Conservation (phyloP, 2,113 vertebrate species). For the Stegostoma tigrinum region DNA sequence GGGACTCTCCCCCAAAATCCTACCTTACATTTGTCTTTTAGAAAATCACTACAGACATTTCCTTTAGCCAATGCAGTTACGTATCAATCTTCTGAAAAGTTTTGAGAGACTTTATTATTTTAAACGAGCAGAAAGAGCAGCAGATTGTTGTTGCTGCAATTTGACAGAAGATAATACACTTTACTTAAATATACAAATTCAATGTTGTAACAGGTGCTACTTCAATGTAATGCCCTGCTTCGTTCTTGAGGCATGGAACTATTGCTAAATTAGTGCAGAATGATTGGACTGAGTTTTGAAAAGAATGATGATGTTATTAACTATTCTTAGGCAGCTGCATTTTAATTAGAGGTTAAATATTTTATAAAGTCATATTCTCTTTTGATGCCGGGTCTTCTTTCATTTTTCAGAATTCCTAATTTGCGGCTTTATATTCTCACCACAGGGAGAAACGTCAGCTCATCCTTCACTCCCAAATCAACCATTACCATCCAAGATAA, state of each 20-base stretch:
- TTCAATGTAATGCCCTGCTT: background rate
- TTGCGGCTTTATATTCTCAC: constrained; percentile 10
- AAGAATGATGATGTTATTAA: constrained; percentile 20
- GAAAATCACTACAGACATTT: background rate
- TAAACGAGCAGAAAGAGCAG: background rate
- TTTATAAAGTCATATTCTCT: constrained; percentile 7
- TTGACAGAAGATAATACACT: too few relatives aligned
- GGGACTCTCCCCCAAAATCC: background rate
- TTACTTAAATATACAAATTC: too few relatives aligned
- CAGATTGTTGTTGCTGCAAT: background rate
- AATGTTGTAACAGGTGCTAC: background rate
- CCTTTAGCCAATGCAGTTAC: background rate
- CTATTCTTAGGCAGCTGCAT: background rate
- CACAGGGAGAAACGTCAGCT: background rate
- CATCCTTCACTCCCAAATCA: background rate
- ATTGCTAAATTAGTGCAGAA: background rate
- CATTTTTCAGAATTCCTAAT: constrained; percentile 10
- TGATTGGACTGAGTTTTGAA: background rate
- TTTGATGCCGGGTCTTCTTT: background rate
- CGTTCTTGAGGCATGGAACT: background rate
- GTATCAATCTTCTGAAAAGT: background rate
- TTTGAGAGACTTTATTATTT: background rate
- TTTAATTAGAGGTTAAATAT: constrained; percentile 36
- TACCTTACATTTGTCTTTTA: too few relatives aligned
- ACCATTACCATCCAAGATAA: background rate